Evolutionary conservation across 2,797 vertebrate species (phyloP), one percentile per base, ranked within the genome.

Genomic region (Tapirus indicus): DNA sequence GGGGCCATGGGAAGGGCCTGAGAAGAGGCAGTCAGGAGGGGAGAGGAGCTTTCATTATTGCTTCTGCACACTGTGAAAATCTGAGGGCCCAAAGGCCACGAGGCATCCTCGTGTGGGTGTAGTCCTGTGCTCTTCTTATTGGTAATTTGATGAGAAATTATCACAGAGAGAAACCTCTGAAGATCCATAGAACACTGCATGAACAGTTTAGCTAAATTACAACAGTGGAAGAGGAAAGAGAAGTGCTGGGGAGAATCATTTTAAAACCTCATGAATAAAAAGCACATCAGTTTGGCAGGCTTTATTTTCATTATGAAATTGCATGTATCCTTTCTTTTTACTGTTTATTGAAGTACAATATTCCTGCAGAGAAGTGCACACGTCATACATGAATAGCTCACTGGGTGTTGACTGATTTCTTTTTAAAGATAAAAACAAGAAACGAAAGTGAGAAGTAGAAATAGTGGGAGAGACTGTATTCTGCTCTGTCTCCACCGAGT

Each of bases 291-390:
- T 91, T 93, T 80, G 41, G 84, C 60, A 97, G 56, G 52, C 29
- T 87, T 93, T 91, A 66, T 90, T 85, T 91, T 80, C 72, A 82
- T 75, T 52, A 41, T 77, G 82, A 91, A 93, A 91, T 91, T 60
- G 20, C 29, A 64, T 0, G 4, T 41, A 83, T 60, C 56, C 41
- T 95, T 97, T 88, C 47, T 69, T 94, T 84, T 52, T 78, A 87
- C 85, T 79, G 82, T 86, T 91, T 49, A 14, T 62, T 74, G 35
- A 92, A 72, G 16, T 78, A 35, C 54, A 68, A 56, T 23, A 38
- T 78, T 49, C 58, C 84, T n/a, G n/a, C 21, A 64, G 52, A 56
- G 68, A 74, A 62, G 72, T 32, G 64, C 16, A 21, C 49, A 4
- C 6, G 11, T 80, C 44, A 4, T 7, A 38, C 10, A 32, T 5